Base-by-base conservation (phyloP, 2,113 vertebrate genomes). In the Anhinga anhinga region DNA sequence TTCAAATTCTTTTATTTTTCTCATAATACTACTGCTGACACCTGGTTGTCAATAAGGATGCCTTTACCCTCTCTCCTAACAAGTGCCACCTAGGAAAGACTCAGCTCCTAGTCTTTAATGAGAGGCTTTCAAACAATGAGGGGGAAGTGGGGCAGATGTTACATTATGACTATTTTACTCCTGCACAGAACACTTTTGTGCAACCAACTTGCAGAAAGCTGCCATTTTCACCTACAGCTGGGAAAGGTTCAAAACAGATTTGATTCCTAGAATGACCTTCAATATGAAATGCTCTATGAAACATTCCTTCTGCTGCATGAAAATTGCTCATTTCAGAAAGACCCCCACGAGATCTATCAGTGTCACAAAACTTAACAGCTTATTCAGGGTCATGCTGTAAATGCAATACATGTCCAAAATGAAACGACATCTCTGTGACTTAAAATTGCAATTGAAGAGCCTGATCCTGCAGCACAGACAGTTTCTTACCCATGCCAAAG, bases 311-410 rank as follows among this genome's bases (percentile, higher is more conserved):
- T 55, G 67, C 67, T 70, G 67, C 13, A 4, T 80, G 79, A 92
- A 90, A 92, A 92, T 80, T 90, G 67, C 45, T 93, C 15, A 88
- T 92, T 95, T 88, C 82, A 91, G 80, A 92, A 92, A 71, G 76
- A 76, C 47, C 59, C 49, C 13, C 38, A 53, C 50, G 36, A 82
- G 27, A 56, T 86, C 88, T 79, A 15, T 44, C 34, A 18, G 55
- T 52, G 66, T 55, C 84, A 97, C 38, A 67, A 71, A 95, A 74
- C 67, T 88, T 66, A 89, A 61, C 32, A 81, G 56, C 87, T 4
- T 67, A 76, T 30, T n/a, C 45, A 81, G 62, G 76, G 79, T 83
- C 86, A 59, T 36, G 15, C 30, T 81, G 25, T 17, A 95, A 95
- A 49, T 63, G 73, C 21, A 55, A 69, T 62, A 40, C 13, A 61